These are phyloP conservation scores for Drosophila bocki DNA, from an alignment of 1,140 invertebrate genomes.

Conservation along the genomic window DNA sequence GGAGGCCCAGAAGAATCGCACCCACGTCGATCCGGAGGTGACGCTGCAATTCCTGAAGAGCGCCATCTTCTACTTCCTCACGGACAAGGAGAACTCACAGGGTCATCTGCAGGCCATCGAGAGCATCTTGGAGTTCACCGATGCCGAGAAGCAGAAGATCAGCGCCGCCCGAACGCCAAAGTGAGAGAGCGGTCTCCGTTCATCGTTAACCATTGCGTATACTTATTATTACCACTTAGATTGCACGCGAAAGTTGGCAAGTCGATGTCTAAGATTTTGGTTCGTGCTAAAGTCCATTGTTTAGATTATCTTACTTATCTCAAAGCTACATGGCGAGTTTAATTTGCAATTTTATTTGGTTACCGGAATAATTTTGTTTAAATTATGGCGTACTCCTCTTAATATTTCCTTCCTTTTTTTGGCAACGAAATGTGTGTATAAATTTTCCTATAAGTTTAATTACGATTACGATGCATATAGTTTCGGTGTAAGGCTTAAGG, in stretches of 20 bases:
- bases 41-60: constrained; percentile 95
- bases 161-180: constrained; percentile 87
- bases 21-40: constrained; percentile 92
- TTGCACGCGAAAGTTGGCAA: constrained; percentile 45
- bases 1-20: constrained; percentile 89
- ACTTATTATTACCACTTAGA: constrained; percentile 43
- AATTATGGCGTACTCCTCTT: constrained; percentile 44
- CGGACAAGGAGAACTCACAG: constrained; percentile 93
- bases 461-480: constrained; percentile 34
- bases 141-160: constrained; percentile 91
- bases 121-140: constrained; percentile 93
- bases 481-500: constrained; percentile 55
- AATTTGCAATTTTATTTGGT: constrained; percentile 76
- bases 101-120: constrained; percentile 94
- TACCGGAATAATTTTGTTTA: constrained; percentile 72
- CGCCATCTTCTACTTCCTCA: constrained; percentile 95
- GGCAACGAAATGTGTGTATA: constrained; percentile 48
- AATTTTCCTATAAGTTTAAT: constrained; percentile 47
- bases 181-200: constrained; percentile 48
- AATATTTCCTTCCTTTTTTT: constrained; percentile 20
- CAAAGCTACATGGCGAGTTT: constrained; percentile 42
- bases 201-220: constrained; percentile 29
- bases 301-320: constrained; percentile 47
- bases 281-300: constrained; percentile 69
- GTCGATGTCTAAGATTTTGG: constrained; percentile 74